Conservation (phyloP, 1,140 invertebrate species). For the Micrasema longulum region DNA sequence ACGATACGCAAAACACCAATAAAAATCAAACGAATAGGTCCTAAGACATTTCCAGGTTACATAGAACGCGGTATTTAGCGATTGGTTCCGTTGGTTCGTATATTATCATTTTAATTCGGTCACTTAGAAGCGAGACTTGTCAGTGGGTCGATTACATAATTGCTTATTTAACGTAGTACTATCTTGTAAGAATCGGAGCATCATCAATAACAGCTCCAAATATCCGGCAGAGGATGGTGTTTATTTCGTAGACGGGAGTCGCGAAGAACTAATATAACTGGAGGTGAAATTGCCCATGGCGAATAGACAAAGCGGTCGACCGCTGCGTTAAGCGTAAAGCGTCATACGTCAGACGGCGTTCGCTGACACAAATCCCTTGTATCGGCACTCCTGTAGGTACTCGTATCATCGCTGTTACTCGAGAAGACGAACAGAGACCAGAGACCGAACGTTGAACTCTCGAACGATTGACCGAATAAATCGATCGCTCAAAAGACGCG, state of each 20-base stretch:
- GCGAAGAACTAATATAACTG: conserved; percentile 31
- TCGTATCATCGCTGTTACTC: neutral
- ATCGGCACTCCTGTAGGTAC: neutral
- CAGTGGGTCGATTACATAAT: conserved; percentile 28
- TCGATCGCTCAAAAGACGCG: conserved; percentile 25
- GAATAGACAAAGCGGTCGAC: conserved; percentile 25
- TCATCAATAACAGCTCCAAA: neutral
- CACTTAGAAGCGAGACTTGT: conserved; percentile 1
- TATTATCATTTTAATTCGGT: conserved; percentile 10
- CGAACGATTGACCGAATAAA: conserved; percentile 37
- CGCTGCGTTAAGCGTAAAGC: neutral
- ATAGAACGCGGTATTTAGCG: conserved; percentile 3
- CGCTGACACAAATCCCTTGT: conserved; percentile 21
- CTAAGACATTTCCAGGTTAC: neutral
- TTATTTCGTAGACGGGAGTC: neutral
- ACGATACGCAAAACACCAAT: no score
- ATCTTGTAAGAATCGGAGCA: neutral
- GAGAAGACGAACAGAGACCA: neutral
- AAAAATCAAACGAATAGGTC: no score
- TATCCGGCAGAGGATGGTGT: neutral
- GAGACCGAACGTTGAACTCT: conserved; percentile 32
- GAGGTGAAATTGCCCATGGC: conserved; percentile 19
- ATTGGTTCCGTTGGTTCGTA: conserved; percentile 9
- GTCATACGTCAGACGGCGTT: neutral
- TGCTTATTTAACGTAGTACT: conserved; percentile 9